phyloP scores from a whole-genome alignment of 2,888 invertebrate species.

The Eledone cirrhosa region DNA sequence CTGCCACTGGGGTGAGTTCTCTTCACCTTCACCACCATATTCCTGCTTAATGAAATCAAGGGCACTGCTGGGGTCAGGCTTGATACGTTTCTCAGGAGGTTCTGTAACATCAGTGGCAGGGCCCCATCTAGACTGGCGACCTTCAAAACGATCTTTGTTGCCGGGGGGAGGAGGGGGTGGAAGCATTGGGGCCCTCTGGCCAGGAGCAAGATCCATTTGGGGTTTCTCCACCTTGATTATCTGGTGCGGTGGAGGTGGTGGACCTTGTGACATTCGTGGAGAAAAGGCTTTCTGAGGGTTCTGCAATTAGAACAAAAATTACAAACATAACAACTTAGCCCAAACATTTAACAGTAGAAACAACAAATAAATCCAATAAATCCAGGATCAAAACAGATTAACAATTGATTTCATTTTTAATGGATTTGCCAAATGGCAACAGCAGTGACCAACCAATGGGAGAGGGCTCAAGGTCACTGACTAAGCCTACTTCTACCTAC shows the following conservation, averaged over 20 bases:
- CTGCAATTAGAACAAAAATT: background rate
- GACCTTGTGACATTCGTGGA: constrained; percentile 35
- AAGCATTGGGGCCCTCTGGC: constrained; percentile 37
- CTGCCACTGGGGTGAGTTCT: constrained; percentile 19
- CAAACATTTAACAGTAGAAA: too few species aligned
- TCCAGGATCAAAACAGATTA: too few species aligned
- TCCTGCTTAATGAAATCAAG: constrained; percentile 63
- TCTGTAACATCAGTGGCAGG: constrained; percentile 35
- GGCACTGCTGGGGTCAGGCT: constrained; percentile 53
- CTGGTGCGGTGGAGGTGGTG: constrained; percentile 36
- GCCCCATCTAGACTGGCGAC: constrained; percentile 30
- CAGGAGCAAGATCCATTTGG: too few species aligned
- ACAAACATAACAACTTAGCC: too few species aligned
- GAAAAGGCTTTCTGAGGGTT: background rate
- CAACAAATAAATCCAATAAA: too few species aligned
- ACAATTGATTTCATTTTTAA: too few species aligned
- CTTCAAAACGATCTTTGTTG: constrained; percentile 34
- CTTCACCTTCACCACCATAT: constrained; percentile 53
- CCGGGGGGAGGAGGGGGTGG: constrained; percentile 45
- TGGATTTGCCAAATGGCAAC: too few species aligned
- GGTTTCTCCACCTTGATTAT: constrained; percentile 7
- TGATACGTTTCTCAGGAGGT: constrained; percentile 48
- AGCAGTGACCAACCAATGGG: too few species aligned
- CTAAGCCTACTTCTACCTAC: too few species aligned
- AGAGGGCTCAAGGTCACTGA: too few species aligned